Percentiles rank a stretch among this genome's conserved stretches.
Evolutionary conservation across 2,888 invertebrate species (phyloP).

Genomic region (Cheilosia grossa): DNA sequence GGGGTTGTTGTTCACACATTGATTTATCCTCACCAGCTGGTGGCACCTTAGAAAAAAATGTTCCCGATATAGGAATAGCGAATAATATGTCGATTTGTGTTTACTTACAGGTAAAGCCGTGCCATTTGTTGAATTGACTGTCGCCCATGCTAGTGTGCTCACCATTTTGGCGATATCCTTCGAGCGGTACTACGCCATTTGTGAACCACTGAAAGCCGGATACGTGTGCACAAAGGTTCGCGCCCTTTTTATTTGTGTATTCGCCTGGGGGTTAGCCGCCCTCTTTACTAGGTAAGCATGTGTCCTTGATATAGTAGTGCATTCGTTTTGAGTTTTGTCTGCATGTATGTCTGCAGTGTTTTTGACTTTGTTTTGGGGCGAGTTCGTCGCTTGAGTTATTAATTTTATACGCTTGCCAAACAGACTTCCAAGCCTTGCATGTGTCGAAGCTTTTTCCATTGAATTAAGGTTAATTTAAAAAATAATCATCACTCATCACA

Average conservation of each 20-base stretch:
- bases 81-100: conserved; percentile 69
- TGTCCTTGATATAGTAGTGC: conserved; percentile 21
- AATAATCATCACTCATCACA: conserved; percentile 45
- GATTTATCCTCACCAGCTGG: conserved; percentile 35
- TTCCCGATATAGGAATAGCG: not conserved
- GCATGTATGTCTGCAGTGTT: conserved; percentile 11
- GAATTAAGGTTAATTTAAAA: conserved; percentile 8
- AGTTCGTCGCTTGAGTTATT: conserved; percentile 16
- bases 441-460: not conserved
- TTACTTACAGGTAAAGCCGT: conserved; percentile 92
- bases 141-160: conserved; percentile 95
- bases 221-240: conserved; percentile 95
- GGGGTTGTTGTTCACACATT: conserved; percentile 11
- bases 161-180: conserved; percentile 97
- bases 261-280: conserved; percentile 93
- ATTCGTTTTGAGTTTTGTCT: conserved; percentile 7
- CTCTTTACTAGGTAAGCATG: conserved; percentile 91
- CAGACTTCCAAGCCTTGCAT: not conserved
- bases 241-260: conserved; percentile 91
- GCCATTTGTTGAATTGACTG: conserved; percentile 95
- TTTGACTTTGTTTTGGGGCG: not conserved
- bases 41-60: not conserved
- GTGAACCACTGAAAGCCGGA: conserved; percentile 94
- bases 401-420: not conserved
- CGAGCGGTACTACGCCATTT: conserved; percentile 95